Evolutionary conservation across 2,888 invertebrate species (phyloP).

Genomic region (Xanthorhoe spadicearia): DNA sequence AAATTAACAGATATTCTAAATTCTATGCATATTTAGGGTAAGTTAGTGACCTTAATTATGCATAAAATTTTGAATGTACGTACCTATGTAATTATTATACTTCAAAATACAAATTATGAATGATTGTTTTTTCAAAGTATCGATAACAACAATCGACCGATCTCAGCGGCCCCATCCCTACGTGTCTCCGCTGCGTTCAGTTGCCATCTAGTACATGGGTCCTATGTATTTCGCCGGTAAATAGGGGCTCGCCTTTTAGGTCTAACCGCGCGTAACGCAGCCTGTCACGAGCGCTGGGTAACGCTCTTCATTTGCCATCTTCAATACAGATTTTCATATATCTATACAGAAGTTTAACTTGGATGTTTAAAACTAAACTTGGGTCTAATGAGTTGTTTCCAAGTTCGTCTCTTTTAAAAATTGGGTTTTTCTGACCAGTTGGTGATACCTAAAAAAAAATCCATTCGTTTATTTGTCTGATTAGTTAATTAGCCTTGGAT

Average conservation of each 20-base stretch:
- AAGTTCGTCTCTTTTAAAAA: no score
- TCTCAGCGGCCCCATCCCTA: slow-evolving; percentile 44
- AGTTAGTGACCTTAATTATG: no score
- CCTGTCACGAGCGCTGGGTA: slow-evolving; percentile 39
- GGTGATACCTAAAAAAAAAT: no score
- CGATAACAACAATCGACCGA: slow-evolving; percentile 34
- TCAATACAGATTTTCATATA: not conserved
- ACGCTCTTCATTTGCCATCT: slow-evolving; percentile 12
- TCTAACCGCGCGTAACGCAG: slow-evolving; percentile 56
- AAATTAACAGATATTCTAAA: no score
- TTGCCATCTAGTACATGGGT: slow-evolving; percentile 60
- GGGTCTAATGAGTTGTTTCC: no score
- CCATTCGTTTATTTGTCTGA: no score
- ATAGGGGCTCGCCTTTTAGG: slow-evolving; percentile 73
- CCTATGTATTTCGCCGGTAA: slow-evolving; percentile 64
- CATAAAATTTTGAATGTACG: no score
- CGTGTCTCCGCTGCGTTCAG: slow-evolving; percentile 54
- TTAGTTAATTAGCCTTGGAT: no score
- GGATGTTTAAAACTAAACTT: not conserved
- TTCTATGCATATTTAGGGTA: no score
- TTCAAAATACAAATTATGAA: no score
- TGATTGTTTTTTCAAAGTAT: slow-evolving; percentile 4
- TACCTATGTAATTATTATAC: not conserved
- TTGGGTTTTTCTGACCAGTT: no score
- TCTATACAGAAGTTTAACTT: not conserved